Base-by-base conservation (phyloP, 2,888 invertebrate species). In the Pachycephus smyrnensis region DNA sequence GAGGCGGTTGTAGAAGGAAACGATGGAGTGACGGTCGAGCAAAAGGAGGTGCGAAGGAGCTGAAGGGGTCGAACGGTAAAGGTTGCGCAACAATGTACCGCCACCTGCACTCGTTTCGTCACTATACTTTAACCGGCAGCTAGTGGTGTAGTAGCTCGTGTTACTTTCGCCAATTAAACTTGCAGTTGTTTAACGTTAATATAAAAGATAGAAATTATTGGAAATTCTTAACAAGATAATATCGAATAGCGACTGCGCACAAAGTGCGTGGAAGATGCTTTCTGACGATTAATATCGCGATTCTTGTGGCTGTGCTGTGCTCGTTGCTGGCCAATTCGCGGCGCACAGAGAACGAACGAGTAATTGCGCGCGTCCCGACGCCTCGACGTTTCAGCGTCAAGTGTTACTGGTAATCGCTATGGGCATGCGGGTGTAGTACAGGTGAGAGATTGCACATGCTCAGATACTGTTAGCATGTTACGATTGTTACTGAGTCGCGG, bases 91-190 rank as follows among this genome's bases (percentile, higher is more conserved):
- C 85, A 86, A 87, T 87, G 81, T 84, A 80, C 86, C 81, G 85
- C 88, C 87, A 88, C 88, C 88, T 88, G 88, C 86, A 86, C 85
- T 87, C 84, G 82, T 88, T 88, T 88, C 88, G 84, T 85, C 88
- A 88, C 81, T 76, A 80, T 23, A 55, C 82, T 87, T 86, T 85
- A 85, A 84, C 82, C 81, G 81, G 81, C 84, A 82, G 75, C 73
- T 77, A 80, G 79, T 82, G 80, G 81, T 55, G 40, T 75, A 78
- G 71, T 76, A 75, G 80, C 79, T 83, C 84, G 82, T 82, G 82
- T 87, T 88, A 88, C 88, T 88, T 87, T 88, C 88, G 86, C 88
- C 85, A 88, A 88, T 88, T 86, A 87, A 88, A 82, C 80, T 85
- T 83, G 82, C 80, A 84, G 84, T 85, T 85, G 80, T 86, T 85